Evolutionary conservation across 2,797 vertebrate genomes (phyloP).

Genomic region (Taenioides sp.): DNA sequence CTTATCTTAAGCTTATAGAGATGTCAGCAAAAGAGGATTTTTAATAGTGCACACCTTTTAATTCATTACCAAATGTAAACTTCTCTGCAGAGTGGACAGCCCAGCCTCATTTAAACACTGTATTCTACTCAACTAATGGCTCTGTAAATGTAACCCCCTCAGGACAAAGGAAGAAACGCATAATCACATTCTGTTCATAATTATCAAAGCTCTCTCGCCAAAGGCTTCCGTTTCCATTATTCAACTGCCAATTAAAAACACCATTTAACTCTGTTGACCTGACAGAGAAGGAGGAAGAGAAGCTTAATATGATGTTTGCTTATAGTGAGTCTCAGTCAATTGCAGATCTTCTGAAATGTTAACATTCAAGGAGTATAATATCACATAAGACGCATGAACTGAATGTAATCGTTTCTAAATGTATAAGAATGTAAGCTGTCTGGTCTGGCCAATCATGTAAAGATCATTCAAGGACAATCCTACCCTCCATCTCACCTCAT

Average conservation of each 20-base stretch:
- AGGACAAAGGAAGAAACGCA: constrained; percentile 35
- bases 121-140: constrained; percentile 75
- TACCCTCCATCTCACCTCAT: no score
- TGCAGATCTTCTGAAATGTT: background rate
- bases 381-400: background rate
- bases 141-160: constrained; percentile 60
- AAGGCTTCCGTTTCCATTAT: constrained; percentile 36
- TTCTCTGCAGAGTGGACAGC: constrained; percentile 60
- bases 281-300: constrained; percentile 13
- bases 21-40: constrained; percentile 70
- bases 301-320: background rate
- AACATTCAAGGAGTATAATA: background rate
- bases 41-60: constrained; percentile 70
- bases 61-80: constrained; percentile 77
- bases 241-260: constrained; percentile 34
- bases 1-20: constrained; percentile 75
- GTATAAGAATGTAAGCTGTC: background rate
- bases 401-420: background rate
- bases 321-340: background rate
- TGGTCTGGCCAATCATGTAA: no score
- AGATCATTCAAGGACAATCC: no score
- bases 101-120: constrained; percentile 59
- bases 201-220: constrained; percentile 49
- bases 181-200: constrained; percentile 40
- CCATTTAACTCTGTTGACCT: constrained; percentile 18